phyloP scores from a whole-genome alignment of 1,140 invertebrate species.

The Vollenhovia emeryi region DNA sequence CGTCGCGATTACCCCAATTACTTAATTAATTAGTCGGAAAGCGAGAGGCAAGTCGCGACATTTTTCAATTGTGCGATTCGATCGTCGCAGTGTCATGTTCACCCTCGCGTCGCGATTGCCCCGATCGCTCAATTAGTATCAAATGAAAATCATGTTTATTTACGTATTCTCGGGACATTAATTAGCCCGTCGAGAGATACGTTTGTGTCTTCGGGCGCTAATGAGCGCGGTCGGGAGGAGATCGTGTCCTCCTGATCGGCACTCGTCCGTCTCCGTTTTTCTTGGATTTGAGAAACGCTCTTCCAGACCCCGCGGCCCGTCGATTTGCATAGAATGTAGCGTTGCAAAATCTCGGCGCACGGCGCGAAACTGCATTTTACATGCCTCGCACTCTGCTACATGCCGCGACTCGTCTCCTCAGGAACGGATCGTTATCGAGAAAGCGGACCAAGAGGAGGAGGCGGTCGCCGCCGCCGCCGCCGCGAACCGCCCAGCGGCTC shows the following conservation, averaged over 20 bases:
- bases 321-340: conserved; percentile 84
- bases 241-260: neutral
- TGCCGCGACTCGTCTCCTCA: conserved; percentile 65
- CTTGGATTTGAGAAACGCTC: conserved; percentile 74
- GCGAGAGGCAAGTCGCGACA: neutral
- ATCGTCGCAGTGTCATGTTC: neutral
- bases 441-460: conserved; percentile 67
- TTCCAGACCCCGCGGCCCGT: conserved; percentile 10
- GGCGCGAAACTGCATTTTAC: conserved; percentile 55
- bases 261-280: conserved; percentile 2
- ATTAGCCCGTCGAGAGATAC: neutral
- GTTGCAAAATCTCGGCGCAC: conserved; percentile 80
- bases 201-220: neutral
- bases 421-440: conserved; percentile 80
- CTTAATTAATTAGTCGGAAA: neutral
- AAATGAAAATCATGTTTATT: neutral
- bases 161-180: neutral
- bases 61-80: neutral
- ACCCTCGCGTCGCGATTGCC: neutral
- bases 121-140: neutral
- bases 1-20: neutral
- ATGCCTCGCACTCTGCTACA: conserved; percentile 54
- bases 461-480: conserved; percentile 52
- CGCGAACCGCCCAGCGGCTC: conserved; percentile 65
- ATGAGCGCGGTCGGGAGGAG: neutral